These are phyloP conservation scores for Trachelus tabidus DNA, from an alignment of 2,888 invertebrate genomes.

Conservation along the genomic window DNA sequence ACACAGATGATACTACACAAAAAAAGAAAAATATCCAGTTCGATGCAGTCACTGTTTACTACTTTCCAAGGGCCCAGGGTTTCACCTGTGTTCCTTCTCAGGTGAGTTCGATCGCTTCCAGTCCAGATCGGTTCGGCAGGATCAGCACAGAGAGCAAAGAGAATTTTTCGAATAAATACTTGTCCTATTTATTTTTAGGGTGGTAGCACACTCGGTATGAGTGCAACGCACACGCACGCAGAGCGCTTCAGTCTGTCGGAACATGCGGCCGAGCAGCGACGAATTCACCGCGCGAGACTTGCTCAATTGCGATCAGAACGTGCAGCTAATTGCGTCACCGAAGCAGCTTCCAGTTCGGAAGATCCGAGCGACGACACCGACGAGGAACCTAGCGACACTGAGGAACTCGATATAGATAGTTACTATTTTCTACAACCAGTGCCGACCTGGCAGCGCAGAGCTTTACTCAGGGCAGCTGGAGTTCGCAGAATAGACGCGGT, in stretches of 20 bases:
- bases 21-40: conserved; percentile 88
- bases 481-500: conserved; percentile 91
- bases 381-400: conserved; percentile 83
- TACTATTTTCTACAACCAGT: conserved; percentile 94
- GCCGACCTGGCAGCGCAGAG: conserved; percentile 89
- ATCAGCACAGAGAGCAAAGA: neutral
- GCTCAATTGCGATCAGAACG: conserved; percentile 79
- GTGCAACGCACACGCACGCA: conserved; percentile 75
- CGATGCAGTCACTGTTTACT: conserved; percentile 92
- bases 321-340: conserved; percentile 67
- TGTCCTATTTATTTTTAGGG: conserved; percentile 41
- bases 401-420: conserved; percentile 88
- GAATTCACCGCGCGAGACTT: conserved; percentile 85
- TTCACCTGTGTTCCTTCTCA: conserved; percentile 92
- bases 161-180: neutral
- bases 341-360: conserved; percentile 78
- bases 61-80: conserved; percentile 93
- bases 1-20: conserved; percentile 70
- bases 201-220: conserved; percentile 88
- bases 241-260: conserved; percentile 86
- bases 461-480: conserved; percentile 90
- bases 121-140: neutral
- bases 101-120: conserved; percentile 73
- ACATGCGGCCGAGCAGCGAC: conserved; percentile 89
- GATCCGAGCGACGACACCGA: conserved; percentile 82